Base-by-base conservation (phyloP, 2,113 vertebrate species). In the Perca flavescens region DNA sequence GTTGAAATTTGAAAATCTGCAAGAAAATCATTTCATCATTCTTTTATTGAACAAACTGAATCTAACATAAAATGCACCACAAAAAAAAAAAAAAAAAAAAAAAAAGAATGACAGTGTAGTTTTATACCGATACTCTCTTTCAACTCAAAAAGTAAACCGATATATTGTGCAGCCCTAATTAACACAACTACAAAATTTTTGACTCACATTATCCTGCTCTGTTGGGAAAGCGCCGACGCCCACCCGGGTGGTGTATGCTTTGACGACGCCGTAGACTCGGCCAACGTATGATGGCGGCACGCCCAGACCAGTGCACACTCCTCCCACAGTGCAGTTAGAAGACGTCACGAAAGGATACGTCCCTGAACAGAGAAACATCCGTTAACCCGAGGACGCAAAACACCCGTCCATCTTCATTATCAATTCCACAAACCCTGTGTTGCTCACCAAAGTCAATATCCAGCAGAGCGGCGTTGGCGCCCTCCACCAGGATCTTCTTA, bases 281-380 rank as follows among this genome's bases (percentile, higher is more conserved):
- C 96, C 95, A 0, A 96, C 92, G 14, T 96, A 87, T 11, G 87
- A 96, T 0, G 95, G 95, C 1, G 95, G 96, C 28, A 96, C 93
- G 5, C 96, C 96, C 0, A 96, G 95, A 0, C 96, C 96, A 0
- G 96, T 96, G 87, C 95, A 96, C n/a, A 97, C 95, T 0, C 96
- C 96, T n/a, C 95, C 95, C 11, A 96, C 96, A 0, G 96, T 93
- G 91, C 96, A 96, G 92, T 96, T 96, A 13, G 95, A 96, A 2
- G 95, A 96, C 0, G 96, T 97, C 82, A 96, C 96, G 2, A 96
- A 97, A 2, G 96, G 96, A 76, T 97, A 96, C 0, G 96, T 97
- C 21, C 96, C 96, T 94, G 69, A 60, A 25, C 11, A 56, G 56
- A 58, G 6, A 73, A 22, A 67, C 19, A 31, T 12, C 6, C 5